Conservation (phyloP, 2,888 invertebrate species). For the Leptinotarsa peninsularis region DNA sequence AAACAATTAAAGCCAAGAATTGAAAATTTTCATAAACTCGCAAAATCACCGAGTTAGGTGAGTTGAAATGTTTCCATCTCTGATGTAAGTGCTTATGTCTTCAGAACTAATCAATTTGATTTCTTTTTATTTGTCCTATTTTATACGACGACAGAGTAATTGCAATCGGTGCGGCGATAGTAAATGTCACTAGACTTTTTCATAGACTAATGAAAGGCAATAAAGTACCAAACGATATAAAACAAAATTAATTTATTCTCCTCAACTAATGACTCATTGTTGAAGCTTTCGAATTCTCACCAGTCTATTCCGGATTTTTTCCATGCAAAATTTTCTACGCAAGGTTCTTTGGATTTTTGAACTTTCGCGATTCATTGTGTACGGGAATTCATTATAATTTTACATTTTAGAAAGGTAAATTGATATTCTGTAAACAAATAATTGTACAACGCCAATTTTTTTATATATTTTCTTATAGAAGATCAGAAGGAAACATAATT, state of each 20-base stretch:
- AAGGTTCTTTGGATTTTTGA: neutral
- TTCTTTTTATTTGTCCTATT: neutral
- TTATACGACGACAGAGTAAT: neutral
- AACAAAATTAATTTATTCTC: neutral
- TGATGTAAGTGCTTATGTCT: neutral
- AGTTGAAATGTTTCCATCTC: neutral
- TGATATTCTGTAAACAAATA: too few relatives aligned
- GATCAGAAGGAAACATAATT: too few relatives aligned
- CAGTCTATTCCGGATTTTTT: neutral
- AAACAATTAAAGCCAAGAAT: too few relatives aligned
- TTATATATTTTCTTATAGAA: too few relatives aligned
- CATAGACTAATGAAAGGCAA: constrained; percentile 10
- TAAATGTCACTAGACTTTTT: constrained; percentile 6
- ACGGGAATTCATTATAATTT: neutral
- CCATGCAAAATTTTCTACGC: neutral
- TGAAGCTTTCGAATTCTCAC: constrained; percentile 6
- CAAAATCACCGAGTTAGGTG: too few relatives aligned
- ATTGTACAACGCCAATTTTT: too few relatives aligned
- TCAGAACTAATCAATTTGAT: constrained; percentile 4
- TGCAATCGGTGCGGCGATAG: constrained; percentile 7
- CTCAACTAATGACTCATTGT: neutral
- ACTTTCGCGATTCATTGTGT: neutral
- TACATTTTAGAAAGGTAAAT: neutral
- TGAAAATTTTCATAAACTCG: too few relatives aligned
- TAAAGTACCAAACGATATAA: constrained; percentile 4